Evolutionary conservation across 1,140 invertebrate genomes (phyloP).

Genomic region (Zaprionus taronus): DNA sequence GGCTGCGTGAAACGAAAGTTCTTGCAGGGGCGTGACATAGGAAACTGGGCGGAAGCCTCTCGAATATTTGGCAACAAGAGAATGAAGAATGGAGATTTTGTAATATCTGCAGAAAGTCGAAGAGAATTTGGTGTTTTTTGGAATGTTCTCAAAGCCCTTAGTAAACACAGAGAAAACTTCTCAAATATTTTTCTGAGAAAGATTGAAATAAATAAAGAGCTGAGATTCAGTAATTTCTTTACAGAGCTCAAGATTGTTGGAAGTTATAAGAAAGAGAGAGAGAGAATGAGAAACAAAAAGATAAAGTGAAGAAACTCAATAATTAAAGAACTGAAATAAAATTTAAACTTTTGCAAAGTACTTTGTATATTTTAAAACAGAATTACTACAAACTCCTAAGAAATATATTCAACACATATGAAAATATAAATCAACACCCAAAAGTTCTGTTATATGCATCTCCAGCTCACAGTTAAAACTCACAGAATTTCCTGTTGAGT

Average conservation of each 20-base stretch:
- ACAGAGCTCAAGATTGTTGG: too few species aligned
- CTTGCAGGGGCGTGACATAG: conserved; percentile 20
- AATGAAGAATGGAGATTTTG: not conserved
- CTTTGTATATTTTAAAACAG: too few species aligned
- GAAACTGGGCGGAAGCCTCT: conserved; percentile 8
- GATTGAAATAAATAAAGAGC: not conserved
- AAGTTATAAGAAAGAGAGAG: too few species aligned
- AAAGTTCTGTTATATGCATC: not conserved
- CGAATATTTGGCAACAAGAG: not conserved
- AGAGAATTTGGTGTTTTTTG: not conserved
- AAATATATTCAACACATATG: too few species aligned
- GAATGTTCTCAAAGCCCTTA: not conserved
- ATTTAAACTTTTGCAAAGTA: too few species aligned
- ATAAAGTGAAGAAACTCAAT: too few species aligned
- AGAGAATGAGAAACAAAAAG: too few species aligned
- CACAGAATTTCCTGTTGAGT: not conserved
- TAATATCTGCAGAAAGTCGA: not conserved
- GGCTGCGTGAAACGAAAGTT: conserved; percentile 29
- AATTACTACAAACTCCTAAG: too few species aligned
- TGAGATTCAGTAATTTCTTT: not conserved
- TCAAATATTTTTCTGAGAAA: not conserved
- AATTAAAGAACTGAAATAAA: too few species aligned
- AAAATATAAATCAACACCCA: not conserved
- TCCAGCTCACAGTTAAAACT: not conserved
- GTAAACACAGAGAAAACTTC: not conserved